Evolutionary conservation across 2,113 vertebrate species (phyloP).

Genomic region (Pardalotus punctatus): DNA sequence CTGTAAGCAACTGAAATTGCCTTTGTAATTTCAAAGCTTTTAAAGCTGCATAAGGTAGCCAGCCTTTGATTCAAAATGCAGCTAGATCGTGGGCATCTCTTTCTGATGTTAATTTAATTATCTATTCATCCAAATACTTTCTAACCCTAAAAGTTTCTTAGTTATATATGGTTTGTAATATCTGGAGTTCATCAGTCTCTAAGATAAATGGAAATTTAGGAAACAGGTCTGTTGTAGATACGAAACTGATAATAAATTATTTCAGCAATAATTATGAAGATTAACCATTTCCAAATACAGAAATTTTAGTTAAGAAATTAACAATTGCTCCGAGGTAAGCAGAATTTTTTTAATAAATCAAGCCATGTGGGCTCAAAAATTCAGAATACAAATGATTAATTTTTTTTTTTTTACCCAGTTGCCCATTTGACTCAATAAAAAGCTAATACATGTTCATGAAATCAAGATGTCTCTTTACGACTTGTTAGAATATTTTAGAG

Average conservation of each 20-base stretch:
- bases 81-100: background rate
- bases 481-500: background rate
- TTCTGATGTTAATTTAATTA: background rate
- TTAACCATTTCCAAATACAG: background rate
- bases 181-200: background rate
- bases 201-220: background rate
- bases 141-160: background rate
- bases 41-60: background rate
- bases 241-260: background rate
- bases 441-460: background rate
- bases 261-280: background rate
- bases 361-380: background rate
- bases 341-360: background rate
- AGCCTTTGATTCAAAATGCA: background rate
- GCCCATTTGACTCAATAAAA: background rate
- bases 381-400: background rate
- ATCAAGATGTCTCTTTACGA: background rate
- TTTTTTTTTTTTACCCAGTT: background rate
- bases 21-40: background rate
- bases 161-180: background rate
- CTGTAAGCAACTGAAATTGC: conserved; percentile 38
- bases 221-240: background rate
- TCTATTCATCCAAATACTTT: background rate
- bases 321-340: background rate
- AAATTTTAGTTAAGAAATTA: background rate